Conservation (phyloP, 2,797 vertebrate species). For the Danio jaintianensis region DNA sequence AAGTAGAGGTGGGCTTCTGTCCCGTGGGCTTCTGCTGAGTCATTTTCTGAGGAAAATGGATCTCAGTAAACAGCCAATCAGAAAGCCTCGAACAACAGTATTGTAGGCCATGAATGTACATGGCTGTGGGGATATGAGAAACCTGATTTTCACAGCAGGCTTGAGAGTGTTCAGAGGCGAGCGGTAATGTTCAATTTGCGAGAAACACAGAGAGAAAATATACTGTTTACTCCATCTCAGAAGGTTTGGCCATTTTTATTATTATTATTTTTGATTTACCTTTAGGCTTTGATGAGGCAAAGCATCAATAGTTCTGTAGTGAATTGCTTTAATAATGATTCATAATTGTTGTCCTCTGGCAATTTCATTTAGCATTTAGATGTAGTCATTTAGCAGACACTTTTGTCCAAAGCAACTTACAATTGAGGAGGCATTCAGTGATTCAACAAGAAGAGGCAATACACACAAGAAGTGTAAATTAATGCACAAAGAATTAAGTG, state of each 20-base stretch:
- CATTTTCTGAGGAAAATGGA: conserved; percentile 64
- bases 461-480: too few relatives aligned
- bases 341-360: too few relatives aligned
- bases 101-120: conserved; percentile 47
- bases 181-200: conserved; percentile 15
- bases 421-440: too few relatives aligned
- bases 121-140: conserved; percentile 24
- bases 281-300: not conserved
- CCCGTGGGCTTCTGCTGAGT: conserved; percentile 66
- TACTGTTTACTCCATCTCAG: not conserved
- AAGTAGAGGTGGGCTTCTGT: conserved; percentile 59
- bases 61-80: conserved; percentile 63
- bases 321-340: too few relatives aligned
- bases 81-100: conserved; percentile 49
- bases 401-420: too few relatives aligned
- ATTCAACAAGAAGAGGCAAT: too few relatives aligned
- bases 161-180: conserved; percentile 28
- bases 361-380: too few relatives aligned
- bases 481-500: too few relatives aligned
- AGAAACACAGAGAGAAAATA: not conserved
- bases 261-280: too few relatives aligned
- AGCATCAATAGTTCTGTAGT: not conserved
- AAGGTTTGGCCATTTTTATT: too few relatives aligned
- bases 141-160: conserved; percentile 31
- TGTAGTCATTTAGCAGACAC: too few relatives aligned